Evolutionary conservation across 2,888 invertebrate species (phyloP).

Genomic region (Adela reaumurella): DNA sequence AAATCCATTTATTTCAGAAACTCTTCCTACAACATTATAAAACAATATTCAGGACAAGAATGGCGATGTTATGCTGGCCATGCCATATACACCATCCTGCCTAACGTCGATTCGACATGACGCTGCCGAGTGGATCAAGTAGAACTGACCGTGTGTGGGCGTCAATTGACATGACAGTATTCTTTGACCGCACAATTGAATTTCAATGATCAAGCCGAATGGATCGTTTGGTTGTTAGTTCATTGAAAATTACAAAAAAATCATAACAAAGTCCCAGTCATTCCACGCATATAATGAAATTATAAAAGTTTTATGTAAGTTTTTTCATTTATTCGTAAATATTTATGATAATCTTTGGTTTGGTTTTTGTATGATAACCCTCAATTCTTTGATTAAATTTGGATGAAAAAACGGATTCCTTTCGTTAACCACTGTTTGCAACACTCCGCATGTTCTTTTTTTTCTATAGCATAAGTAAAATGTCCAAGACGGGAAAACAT

Average conservation of each 20-base stretch:
- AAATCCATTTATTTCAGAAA: too few species aligned
- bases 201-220: too few species aligned
- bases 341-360: not conserved
- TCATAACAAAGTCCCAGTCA: too few species aligned
- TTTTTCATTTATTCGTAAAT: not conserved
- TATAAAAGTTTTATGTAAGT: not conserved
- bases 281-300: too few species aligned
- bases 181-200: not conserved
- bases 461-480: not conserved
- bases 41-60: too few species aligned
- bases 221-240: too few species aligned
- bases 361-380: not conserved
- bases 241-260: too few species aligned
- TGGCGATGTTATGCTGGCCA: too few species aligned
- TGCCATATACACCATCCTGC: not conserved
- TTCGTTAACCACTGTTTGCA: not conserved
- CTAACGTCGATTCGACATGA: not conserved
- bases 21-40: too few species aligned
- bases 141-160: not conserved
- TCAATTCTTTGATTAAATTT: not conserved
- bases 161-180: not conserved
- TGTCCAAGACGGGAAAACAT: slow-evolving; percentile 2
- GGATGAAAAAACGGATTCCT: not conserved
- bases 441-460: not conserved
- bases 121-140: not conserved